Evolutionary conservation across 2,113 vertebrate genomes (phyloP).

Genomic region (Percopsis transmontana): DNA sequence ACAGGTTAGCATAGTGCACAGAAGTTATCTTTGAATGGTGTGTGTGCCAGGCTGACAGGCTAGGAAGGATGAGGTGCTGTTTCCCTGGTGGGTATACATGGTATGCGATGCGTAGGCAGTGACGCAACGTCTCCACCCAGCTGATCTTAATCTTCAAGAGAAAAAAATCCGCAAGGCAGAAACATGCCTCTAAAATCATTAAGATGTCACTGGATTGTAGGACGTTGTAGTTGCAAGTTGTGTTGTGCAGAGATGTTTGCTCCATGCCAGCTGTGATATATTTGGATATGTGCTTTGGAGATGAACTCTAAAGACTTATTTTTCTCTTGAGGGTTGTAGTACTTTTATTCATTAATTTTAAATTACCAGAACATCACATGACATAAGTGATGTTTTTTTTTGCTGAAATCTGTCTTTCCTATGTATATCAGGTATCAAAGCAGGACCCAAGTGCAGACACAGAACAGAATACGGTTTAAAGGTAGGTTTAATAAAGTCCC

Average conservation of each 20-base stretch:
- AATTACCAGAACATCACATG: neutral
- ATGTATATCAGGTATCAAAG: too few species aligned
- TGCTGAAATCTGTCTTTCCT: too few species aligned
- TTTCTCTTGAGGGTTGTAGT: neutral
- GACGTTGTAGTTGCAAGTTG: slow-evolving; percentile 8
- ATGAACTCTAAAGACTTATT: neutral
- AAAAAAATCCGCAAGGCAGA: slow-evolving; percentile 1
- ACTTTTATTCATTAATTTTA: neutral
- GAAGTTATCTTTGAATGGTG: slow-evolving; percentile 21
- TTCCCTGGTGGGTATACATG: neutral
- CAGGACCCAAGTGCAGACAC: too few species aligned
- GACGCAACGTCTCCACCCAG: slow-evolving; percentile 23
- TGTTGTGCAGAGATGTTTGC: slow-evolving; percentile 13
- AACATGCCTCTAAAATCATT: slow-evolving; percentile 27
- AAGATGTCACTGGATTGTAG: slow-evolving; percentile 33
- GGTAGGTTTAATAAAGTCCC: too few species aligned
- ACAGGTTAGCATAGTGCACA: slow-evolving; percentile 11
- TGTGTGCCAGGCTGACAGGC: slow-evolving; percentile 18
- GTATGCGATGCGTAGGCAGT: slow-evolving; percentile 1
- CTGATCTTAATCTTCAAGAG: slow-evolving; percentile 9
- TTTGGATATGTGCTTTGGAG: neutral
- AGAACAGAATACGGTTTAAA: too few species aligned
- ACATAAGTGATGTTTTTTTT: neutral
- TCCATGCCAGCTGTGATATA: slow-evolving; percentile 11
- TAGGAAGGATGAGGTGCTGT: neutral